A percentile compares a stretch with the other conserved stretches of the same genome.
These are phyloP conservation scores for Melanaphis sacchari DNA, from an alignment of 1,140 invertebrate genomes.

Conservation along the genomic window DNA sequence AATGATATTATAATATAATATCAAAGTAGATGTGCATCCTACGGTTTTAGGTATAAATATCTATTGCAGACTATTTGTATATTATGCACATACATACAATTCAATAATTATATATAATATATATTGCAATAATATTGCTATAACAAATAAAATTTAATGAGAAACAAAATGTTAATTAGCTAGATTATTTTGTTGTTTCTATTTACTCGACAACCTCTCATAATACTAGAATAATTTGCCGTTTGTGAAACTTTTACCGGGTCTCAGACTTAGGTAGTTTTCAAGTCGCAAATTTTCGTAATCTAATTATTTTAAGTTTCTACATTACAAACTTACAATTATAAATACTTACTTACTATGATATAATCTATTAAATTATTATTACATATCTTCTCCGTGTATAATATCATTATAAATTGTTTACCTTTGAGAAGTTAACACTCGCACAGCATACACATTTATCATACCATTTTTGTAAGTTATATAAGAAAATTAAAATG, in stretches of 20 bases:
- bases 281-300: background rate
- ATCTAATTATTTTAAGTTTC: background rate
- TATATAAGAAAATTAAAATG: background rate
- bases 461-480: background rate
- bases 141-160: background rate
- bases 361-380: background rate
- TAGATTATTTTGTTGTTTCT: background rate
- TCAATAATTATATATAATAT: too few relatives aligned
- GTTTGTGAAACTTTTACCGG: background rate
- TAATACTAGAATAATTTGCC: background rate
- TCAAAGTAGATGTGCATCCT: too few relatives aligned
- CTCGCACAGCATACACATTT: background rate
- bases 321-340: background rate
- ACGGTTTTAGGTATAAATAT: too few relatives aligned
- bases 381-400: background rate
- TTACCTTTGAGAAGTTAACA: background rate
- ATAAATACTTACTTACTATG: too few relatives aligned
- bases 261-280: background rate
- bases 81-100: too few relatives aligned
- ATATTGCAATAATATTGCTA: too few relatives aligned
- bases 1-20: too few relatives aligned
- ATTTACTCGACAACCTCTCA: background rate
- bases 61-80: too few relatives aligned
- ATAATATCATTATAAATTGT: background rate
- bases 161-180: background rate